Evolutionary conservation across 2,113 vertebrate genomes (phyloP).

Genomic region (Promerops cafer): DNA sequence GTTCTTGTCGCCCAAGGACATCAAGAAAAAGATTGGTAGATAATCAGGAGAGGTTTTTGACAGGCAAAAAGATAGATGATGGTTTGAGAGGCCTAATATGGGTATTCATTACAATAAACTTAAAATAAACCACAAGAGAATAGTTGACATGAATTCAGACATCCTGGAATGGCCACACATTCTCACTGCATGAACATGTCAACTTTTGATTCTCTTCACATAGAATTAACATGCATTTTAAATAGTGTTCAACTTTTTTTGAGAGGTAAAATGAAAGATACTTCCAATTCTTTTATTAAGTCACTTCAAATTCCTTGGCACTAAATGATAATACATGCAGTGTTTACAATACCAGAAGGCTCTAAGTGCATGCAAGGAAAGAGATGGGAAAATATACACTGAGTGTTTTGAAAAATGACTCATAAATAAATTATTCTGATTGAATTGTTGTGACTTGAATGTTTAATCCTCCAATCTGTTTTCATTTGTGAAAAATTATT

Average conservation of each 20-base stretch:
- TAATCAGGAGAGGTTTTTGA: slow-evolving; percentile 42
- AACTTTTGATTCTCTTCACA: background rate
- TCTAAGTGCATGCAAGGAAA: slow-evolving; percentile 50
- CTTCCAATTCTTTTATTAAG: background rate
- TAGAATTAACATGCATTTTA: background rate
- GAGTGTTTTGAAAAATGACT: slow-evolving; percentile 53
- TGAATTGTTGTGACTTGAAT: slow-evolving; percentile 33
- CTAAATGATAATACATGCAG: slow-evolving; percentile 34
- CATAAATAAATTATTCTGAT: slow-evolving; percentile 68
- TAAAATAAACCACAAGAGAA: background rate
- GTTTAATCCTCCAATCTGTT: slow-evolving; percentile 7
- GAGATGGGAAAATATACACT: slow-evolving; percentile 48
- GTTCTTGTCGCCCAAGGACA: background rate
- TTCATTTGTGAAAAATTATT: slow-evolving; percentile 3
- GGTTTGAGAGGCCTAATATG: background rate
- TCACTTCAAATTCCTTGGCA: slow-evolving; percentile 34
- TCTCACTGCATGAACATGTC: background rate
- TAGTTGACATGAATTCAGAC: background rate
- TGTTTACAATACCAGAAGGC: slow-evolving; percentile 43
- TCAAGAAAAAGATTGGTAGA: slow-evolving; percentile 33
- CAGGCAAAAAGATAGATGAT: slow-evolving; percentile 41
- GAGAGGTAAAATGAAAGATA: background rate
- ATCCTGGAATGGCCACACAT: background rate
- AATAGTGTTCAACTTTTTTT: background rate
- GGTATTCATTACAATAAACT: slow-evolving; percentile 32